Evolutionary conservation across 2,888 invertebrate genomes (phyloP).

Genomic region (Camptogramma bilineatum): DNA sequence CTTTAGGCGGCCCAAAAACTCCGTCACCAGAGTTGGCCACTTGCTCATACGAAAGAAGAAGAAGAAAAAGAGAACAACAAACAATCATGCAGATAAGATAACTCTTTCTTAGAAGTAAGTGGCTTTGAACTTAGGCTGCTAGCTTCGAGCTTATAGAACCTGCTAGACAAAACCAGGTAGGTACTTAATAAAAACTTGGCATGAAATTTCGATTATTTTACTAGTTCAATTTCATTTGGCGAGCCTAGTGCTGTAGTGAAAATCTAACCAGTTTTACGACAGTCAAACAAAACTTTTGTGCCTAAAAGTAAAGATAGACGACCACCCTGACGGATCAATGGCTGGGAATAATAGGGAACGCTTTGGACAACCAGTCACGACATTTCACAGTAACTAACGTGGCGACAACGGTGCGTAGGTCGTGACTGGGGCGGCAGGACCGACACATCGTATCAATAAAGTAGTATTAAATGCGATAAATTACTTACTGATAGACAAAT

Average conservation of each 20-base stretch:
- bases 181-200: too few species aligned
- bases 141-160: too few species aligned
- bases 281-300: too few species aligned
- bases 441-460: constrained; percentile 1
- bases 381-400: constrained; percentile 26
- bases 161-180: too few species aligned
- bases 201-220: too few species aligned
- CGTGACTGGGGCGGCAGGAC: constrained; percentile 45
- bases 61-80: constrained; percentile 31
- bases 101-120: background rate
- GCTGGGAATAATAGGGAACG: constrained; percentile 13
- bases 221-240: too few species aligned
- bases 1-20: too few species aligned
- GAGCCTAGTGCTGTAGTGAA: too few species aligned
- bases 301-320: background rate
- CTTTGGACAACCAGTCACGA: constrained; percentile 20
- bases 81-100: constrained; percentile 19
- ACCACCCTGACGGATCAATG: background rate
- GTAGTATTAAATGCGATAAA: background rate
- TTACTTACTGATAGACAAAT: background rate
- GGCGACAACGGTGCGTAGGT: constrained; percentile 42
- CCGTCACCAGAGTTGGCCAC: too few species aligned
- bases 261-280: too few species aligned
- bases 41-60: too few species aligned
- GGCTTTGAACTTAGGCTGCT: background rate